Base-by-base conservation (phyloP, 1,140 invertebrate genomes). In the Ditylenchus dipsaci region DNA sequence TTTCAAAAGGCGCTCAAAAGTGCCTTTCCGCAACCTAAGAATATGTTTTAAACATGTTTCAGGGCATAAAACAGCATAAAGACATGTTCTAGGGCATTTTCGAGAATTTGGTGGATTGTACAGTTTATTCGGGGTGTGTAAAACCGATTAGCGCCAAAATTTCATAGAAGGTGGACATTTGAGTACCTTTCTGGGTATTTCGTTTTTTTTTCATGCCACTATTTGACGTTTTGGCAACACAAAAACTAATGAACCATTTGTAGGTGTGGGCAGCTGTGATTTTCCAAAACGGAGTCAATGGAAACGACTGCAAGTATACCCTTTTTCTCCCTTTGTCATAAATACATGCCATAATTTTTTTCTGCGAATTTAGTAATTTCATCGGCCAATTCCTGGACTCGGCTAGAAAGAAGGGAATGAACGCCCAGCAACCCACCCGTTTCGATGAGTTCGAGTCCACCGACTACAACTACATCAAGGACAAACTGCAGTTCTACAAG, bases 211-310 rank as follows among this genome's bases (percentile, higher is more conserved):
- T n/a, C n/a, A n/a, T n/a, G n/a, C n/a, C n/a, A n/a, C n/a, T n/a
- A n/a, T n/a, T n/a, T n/a, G n/a, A n/a, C n/a, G n/a, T n/a, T n/a
- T n/a, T n/a, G n/a, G n/a, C n/a, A n/a, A n/a, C n/a, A 13, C 43
- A 45, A n/a, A 45, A n/a, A n/a, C n/a, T 45, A 45, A n/a, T 45
- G n/a, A 45, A 45, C 11, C 43, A 53, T 53, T 53, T 53, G 15
- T 15, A 53, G 49, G 15, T 26, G 19, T 70, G 68, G 68, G 68
- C 56, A 9, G 68, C 49, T 17, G 68, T 59, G 0, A 70, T 70
- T 26, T 30, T 70, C 26, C 63, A 67, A 17, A 61, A 47, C 9
- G 65, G 53, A 15, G 68, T 70, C 27, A 27, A 43, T 1, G 43
- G 19, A 42, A 38, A 62, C 0, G 29, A 70, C 11, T 70, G 68